phyloP scores from a whole-genome alignment of 2,797 vertebrate species.

The Xyrichtys novacula region DNA sequence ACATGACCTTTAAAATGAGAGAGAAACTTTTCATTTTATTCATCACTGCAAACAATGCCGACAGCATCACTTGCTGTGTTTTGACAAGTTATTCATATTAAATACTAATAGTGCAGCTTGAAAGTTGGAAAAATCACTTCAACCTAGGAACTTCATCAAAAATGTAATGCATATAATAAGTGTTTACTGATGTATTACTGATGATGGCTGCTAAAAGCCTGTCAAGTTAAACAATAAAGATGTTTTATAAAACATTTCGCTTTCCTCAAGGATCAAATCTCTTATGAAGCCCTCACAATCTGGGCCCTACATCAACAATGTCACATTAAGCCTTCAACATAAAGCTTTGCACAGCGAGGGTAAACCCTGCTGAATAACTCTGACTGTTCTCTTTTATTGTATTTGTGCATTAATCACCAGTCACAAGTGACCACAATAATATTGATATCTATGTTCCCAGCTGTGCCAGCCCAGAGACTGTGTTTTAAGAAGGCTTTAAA shows the following conservation, averaged over 20 bases:
- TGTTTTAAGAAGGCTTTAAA: background rate
- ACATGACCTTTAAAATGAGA: no score
- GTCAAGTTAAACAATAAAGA: no score
- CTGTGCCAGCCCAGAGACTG: background rate
- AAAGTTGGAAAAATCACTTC: background rate
- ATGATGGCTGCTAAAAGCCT: no score
- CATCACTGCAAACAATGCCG: no score
- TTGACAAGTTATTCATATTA: no score
- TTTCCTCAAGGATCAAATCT: background rate
- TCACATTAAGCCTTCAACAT: background rate
- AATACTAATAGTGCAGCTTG: no score
- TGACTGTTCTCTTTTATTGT: background rate
- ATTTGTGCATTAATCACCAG: background rate
- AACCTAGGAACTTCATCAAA: background rate
- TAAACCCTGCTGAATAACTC: background rate
- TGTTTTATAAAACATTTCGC: no score
- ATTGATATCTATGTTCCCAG: background rate
- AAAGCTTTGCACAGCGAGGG: background rate
- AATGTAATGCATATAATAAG: no score
- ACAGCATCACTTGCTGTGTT: no score
- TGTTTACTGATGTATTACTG: no score
- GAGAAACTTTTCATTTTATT: no score
- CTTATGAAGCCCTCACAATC: background rate
- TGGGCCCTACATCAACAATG: background rate
- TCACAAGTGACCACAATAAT: background rate